Conservation (phyloP, 2,797 vertebrate genomes). For the Hephaestus fuliginosus region DNA sequence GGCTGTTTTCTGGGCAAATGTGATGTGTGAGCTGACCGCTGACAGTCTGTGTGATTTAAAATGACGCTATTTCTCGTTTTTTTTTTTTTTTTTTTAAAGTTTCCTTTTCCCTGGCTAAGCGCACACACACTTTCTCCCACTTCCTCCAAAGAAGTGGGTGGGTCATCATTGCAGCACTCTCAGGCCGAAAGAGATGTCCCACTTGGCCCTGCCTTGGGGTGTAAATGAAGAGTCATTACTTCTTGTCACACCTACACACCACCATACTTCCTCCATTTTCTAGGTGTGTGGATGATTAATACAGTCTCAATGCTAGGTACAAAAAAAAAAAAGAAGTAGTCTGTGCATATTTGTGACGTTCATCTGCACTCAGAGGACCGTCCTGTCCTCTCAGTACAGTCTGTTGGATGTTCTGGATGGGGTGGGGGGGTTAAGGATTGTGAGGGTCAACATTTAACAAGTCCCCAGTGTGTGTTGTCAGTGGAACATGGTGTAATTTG, state of each 20-base stretch:
- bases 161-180: background rate
- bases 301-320: constrained; percentile 7
- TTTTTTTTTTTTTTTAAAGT: too few species aligned
- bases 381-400: background rate
- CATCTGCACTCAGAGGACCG: background rate
- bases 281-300: constrained; percentile 45
- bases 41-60: background rate
- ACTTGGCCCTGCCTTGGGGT: background rate
- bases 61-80: background rate
- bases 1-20: background rate
- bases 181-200: background rate
- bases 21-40: background rate
- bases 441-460: constrained; percentile 37
- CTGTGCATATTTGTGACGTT: background rate
- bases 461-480: constrained; percentile 59
- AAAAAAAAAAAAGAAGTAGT: constrained; percentile 20
- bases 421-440: constrained; percentile 5
- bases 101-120: background rate
- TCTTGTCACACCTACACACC: constrained; percentile 35
- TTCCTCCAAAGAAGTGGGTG: constrained; percentile 8
- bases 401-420: background rate
- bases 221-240: constrained; percentile 7
- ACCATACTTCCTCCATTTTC: constrained; percentile 16
- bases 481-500: constrained; percentile 70
- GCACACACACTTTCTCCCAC: background rate